Evolutionary conservation across 2,113 vertebrate species (phyloP).

Genomic region (Muntiacus muntjak): DNA sequence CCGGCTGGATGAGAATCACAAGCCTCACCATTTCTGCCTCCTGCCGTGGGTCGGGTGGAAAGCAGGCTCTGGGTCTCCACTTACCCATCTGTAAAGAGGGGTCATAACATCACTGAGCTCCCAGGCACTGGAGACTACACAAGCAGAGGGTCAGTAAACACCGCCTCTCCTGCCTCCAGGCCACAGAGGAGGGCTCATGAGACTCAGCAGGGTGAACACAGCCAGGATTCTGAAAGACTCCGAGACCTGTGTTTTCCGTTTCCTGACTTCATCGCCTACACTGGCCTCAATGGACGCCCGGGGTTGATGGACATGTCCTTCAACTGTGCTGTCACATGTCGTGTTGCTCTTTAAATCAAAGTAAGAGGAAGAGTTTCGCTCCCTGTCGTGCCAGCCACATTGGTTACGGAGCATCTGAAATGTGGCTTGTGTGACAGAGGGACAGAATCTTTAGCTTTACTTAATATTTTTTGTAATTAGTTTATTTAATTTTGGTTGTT

Average conservation of each 20-base stretch:
- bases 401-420: background rate
- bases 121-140: background rate
- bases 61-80: background rate
- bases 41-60: background rate
- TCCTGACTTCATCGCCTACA: background rate
- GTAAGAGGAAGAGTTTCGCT: background rate
- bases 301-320: rapidly evolving
- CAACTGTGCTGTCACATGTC: background rate
- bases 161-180: background rate
- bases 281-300: background rate
- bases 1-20: background rate
- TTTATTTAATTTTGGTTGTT: too few species aligned
- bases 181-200: background rate
- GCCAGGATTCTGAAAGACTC: background rate
- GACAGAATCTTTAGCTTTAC: background rate
- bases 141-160: background rate
- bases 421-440: background rate
- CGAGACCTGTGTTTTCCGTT: background rate
- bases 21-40: background rate
- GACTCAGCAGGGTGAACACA: background rate
- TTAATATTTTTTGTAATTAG: background rate
- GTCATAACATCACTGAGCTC: background rate
- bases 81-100: background rate
- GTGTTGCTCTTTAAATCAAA: background rate
- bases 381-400: background rate